Base-by-base conservation (phyloP, 2,113 vertebrate genomes). In the Cololabis saira region DNA sequence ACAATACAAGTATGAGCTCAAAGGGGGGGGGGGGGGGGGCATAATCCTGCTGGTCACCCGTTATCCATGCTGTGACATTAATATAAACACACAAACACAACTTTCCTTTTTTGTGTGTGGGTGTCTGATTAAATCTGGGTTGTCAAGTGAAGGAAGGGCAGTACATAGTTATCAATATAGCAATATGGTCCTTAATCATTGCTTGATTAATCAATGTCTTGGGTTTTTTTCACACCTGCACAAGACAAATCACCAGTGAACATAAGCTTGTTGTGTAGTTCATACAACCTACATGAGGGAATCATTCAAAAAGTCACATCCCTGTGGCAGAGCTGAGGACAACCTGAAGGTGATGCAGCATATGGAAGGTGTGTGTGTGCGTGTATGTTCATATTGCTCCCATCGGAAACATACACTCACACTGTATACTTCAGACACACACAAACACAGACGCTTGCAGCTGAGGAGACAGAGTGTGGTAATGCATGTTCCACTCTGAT, bases 161-260 rank as follows among this genome's bases (percentile, higher is more conserved):
- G 72, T 59, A 76, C 27, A 4, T 40, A 47, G 69, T 87, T 88
- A 88, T 91, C 86, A 86, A 88, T 88, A 80, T 82, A 59, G 75
- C 4, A 12, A 83, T 81, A 71, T 77, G 80, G 75, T 74, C 74
- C 68, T 86, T 78, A 77, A 73, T 87, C 78, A 81, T 37, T 2
- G 61, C 64, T 83, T 84, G 78, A 87, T 89, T 67, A 62, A 89
- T 90, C 86, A 74, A 89, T 82, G 70, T 84, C 88, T 91, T 71
- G 87, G 83, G 79, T 71, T 69, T 59, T 69, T 59, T 77, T 88
- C 76, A 56, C 76, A 85, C 81, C 90, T 79, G 81, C 47, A 2
- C 48, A 71, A 84, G 85, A 91, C 81, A 82, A 84, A 87, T 89
- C 88, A 87, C 78, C 78, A 53, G 8, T 82, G 77, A 74, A 80